phyloP scores from a whole-genome alignment of 2,113 vertebrate genomes.

The Thalassoma bifasciatum region DNA sequence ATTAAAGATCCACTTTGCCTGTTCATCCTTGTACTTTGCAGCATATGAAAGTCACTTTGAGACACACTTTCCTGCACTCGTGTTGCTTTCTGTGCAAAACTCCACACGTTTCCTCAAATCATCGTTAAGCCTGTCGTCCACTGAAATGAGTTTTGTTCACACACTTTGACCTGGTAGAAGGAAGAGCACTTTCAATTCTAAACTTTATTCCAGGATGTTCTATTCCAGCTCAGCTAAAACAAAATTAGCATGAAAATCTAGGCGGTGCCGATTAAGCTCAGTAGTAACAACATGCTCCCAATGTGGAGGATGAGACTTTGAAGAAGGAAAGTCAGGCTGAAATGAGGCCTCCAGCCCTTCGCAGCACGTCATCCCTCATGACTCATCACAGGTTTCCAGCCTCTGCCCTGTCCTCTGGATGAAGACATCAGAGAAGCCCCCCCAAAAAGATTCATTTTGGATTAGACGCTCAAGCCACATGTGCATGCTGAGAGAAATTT shows the following conservation, averaged over 20 bases:
- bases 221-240: constrained; percentile 20
- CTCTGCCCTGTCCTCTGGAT: too few species aligned
- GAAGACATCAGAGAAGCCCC: too few species aligned
- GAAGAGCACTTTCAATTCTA: neutral
- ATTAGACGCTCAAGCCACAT: constrained; percentile 21
- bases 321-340: too few species aligned
- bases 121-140: constrained; percentile 3
- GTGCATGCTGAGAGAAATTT: constrained; percentile 8
- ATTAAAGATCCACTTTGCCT: neutral
- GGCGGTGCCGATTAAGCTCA: too few species aligned
- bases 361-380: too few species aligned
- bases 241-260: too few species aligned
- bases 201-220: constrained; percentile 7
- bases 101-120: constrained; percentile 19
- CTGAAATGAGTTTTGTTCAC: neutral
- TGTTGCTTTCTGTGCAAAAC: constrained; percentile 16
- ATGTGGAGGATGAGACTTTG: too few species aligned
- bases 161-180: neutral
- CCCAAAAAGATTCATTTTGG: neutral
- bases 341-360: too few species aligned
- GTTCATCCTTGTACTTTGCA: constrained; percentile 15
- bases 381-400: too few species aligned
- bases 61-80: constrained; percentile 16
- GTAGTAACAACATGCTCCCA: too few species aligned
- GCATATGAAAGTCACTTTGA: constrained; percentile 29